Percentiles rank a stretch among this genome's conserved stretches.
Conservation (phyloP, 2,797 vertebrate genomes). For the Heliangelus exortis region DNA sequence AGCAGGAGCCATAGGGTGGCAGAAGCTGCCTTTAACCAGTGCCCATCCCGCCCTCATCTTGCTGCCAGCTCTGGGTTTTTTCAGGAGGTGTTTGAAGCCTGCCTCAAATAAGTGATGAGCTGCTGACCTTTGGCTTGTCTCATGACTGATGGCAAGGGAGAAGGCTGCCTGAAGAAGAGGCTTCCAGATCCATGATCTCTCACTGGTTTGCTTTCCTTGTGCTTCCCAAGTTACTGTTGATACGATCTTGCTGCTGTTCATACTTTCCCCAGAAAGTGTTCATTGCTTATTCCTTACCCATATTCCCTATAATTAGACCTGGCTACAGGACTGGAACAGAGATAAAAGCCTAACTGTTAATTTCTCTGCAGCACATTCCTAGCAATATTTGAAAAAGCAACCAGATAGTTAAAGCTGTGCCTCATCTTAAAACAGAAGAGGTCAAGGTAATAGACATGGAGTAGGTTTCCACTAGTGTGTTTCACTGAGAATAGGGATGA, state of each 20-base stretch:
- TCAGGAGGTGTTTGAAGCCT: background rate
- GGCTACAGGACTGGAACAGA: background rate
- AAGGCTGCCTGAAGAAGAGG: background rate
- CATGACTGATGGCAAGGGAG: background rate
- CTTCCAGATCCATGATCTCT: background rate
- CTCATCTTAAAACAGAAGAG: background rate
- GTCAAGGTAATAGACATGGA: background rate
- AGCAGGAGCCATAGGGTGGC: rapidly evolving
- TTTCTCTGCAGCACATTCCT: background rate
- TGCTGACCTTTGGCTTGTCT: background rate
- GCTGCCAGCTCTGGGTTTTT: background rate
- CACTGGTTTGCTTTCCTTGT: background rate
- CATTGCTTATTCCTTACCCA: background rate
- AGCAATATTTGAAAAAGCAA: background rate
- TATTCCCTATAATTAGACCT: background rate
- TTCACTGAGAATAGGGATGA: background rate
- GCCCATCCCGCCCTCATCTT: background rate
- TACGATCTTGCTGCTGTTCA: background rate
- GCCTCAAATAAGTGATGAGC: background rate
- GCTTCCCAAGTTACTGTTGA: background rate
- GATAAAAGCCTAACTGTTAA: background rate
- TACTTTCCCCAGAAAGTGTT: background rate
- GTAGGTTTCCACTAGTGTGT: background rate
- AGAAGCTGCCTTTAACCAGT: background rate
- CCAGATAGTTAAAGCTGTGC: background rate